These are phyloP conservation scores for Cryptophagus acutangulus DNA, from an alignment of 2,888 invertebrate genomes.

Conservation along the genomic window DNA sequence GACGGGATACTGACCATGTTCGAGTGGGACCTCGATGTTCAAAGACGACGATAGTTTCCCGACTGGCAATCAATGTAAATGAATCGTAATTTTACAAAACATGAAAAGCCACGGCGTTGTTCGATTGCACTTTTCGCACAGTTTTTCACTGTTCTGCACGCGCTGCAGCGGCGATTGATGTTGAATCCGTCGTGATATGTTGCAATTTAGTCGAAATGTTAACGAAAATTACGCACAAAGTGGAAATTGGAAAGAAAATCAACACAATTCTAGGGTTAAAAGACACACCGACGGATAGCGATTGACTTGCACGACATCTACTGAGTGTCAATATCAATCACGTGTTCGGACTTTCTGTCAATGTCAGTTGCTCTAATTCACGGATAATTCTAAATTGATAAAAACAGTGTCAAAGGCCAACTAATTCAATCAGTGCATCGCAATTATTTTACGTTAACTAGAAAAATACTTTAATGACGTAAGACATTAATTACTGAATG, in stretches of 20 bases:
- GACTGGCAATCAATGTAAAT: too few species aligned
- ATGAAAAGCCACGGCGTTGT: constrained; percentile 46
- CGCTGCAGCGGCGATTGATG: not conserved
- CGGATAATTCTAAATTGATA: too few species aligned
- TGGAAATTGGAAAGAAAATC: not conserved
- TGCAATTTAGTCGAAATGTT: not conserved
- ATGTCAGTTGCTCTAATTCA: not conserved
- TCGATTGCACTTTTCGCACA: constrained; percentile 1
- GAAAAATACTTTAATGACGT: too few species aligned
- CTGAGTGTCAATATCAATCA: not conserved
- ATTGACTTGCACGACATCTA: constrained; percentile 15
- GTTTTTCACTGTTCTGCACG: not conserved
- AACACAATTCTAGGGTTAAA: constrained; percentile 27
- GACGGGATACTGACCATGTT: constrained; percentile 30
- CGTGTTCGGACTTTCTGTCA: not conserved
- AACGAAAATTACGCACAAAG: not conserved
- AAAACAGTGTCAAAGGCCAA: too few species aligned
- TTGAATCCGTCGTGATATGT: not conserved
- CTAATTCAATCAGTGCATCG: too few species aligned
- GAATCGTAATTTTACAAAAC: constrained; percentile 44
- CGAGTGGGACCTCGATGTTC: too few species aligned
- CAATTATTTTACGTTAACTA: too few species aligned
- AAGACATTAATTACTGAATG: too few species aligned
- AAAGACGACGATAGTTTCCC: too few species aligned
- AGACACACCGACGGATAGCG: constrained; percentile 26